Percentiles rank a stretch among this genome's conserved stretches.
phyloP scores from a whole-genome alignment of 2,113 vertebrate species.

The Nothobranchius kuhntae region DNA sequence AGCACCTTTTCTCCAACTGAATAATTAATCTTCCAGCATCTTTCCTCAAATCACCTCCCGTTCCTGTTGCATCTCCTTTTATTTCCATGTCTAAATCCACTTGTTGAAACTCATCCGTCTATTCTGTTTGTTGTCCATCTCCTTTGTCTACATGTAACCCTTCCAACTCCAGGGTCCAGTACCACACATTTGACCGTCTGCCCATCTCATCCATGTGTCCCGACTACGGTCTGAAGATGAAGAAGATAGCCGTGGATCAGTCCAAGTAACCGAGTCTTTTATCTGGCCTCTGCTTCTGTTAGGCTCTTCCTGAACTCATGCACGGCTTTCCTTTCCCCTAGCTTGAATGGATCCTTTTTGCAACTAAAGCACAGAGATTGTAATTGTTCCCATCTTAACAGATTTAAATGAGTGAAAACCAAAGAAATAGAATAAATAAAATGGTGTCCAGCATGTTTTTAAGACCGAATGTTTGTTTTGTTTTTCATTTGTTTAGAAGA shows the following conservation, averaged over 20 bases:
- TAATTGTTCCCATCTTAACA: no score
- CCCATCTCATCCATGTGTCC: constrained; percentile 83
- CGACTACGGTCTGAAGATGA: constrained; percentile 83
- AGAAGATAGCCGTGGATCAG: constrained; percentile 81
- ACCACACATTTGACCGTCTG: constrained; percentile 83
- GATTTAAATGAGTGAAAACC: no score
- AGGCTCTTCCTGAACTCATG: constrained; percentile 25
- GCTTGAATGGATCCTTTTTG: not conserved
- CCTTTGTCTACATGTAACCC: constrained; percentile 49
- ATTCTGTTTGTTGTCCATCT: constrained; percentile 50
- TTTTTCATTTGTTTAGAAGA: not conserved
- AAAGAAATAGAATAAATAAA: no score
- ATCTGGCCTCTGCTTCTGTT: constrained; percentile 14
- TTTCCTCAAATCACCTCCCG: constrained; percentile 1
- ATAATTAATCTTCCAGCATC: constrained; percentile 25
- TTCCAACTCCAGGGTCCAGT: constrained; percentile 73
- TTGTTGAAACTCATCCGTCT: constrained; percentile 9
- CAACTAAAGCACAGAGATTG: no score
- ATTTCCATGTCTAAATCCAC: constrained; percentile 16
- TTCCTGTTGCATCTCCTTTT: constrained; percentile 6
- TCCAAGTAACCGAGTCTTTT: constrained; percentile 78
- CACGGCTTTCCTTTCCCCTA: constrained; percentile 27
- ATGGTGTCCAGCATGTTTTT: no score
- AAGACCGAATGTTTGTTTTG: constrained; percentile 22
- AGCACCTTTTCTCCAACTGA: constrained; percentile 15